These are phyloP conservation scores for Anhinga anhinga DNA, from an alignment of 2,113 vertebrate species.

Conservation along the genomic window DNA sequence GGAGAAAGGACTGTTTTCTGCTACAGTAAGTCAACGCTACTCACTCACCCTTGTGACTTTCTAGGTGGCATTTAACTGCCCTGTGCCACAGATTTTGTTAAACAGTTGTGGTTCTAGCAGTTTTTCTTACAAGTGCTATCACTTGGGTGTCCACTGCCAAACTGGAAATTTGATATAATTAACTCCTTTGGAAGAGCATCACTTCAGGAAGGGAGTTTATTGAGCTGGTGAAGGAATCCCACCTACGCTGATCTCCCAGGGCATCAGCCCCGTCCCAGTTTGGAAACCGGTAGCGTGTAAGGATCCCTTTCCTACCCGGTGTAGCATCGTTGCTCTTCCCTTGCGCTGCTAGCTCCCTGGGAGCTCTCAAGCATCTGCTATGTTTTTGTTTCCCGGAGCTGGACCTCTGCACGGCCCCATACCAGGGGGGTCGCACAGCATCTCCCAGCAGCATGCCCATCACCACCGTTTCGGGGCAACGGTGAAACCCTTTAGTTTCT, in stretches of 20 bases:
- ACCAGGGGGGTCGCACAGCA: not conserved
- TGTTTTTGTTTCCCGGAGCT: not conserved
- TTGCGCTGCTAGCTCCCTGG: not conserved
- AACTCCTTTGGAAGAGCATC: not conserved
- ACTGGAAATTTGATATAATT: not conserved
- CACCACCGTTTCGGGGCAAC: not conserved
- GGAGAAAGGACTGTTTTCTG: slow-evolving; percentile 22
- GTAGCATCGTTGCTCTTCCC: not conserved
- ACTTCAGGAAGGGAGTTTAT: not conserved
- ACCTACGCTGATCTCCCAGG: not conserved
- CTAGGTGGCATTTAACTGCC: not conserved
- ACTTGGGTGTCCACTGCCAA: not conserved
- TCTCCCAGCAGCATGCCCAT: not conserved
- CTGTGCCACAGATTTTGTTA: not conserved
- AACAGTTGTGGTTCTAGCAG: not conserved
- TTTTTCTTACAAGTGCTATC: not conserved
- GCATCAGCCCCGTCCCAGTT: not conserved
- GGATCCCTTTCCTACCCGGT: not conserved
- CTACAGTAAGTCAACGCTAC: not conserved
- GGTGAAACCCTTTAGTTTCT: not conserved
- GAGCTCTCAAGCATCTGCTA: not conserved
- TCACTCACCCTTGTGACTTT: not conserved
- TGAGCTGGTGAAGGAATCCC: not conserved
- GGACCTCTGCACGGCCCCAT: not conserved
- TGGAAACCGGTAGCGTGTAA: not conserved